phyloP scores from a whole-genome alignment of 2,888 invertebrate species.

The Ochlodes sylvanus region DNA sequence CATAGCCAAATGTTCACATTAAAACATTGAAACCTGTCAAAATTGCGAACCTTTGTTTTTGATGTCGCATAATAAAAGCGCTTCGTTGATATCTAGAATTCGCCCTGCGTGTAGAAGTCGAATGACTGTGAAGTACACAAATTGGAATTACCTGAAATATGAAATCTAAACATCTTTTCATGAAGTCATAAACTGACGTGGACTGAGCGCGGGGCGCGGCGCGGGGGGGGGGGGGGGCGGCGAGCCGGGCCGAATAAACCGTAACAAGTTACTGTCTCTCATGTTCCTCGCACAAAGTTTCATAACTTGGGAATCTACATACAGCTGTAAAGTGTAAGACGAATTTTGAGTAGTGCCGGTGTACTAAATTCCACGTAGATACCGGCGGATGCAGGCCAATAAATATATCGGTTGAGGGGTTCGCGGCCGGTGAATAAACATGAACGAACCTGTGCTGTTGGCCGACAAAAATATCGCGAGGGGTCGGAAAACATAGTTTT shows the following conservation, averaged over 20 bases:
- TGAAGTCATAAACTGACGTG: slow-evolving; percentile 29
- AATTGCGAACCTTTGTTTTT: neutral
- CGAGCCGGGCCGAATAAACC: slow-evolving; percentile 25
- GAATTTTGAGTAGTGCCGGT: slow-evolving; percentile 62
- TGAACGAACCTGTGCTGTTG: slow-evolving; percentile 45
- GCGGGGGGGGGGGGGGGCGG: neutral
- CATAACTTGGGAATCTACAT: slow-evolving; percentile 55
- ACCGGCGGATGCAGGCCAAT: slow-evolving; percentile 69
- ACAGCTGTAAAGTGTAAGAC: slow-evolving; percentile 73
- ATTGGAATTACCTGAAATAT: slow-evolving; percentile 3
- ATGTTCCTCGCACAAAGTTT: slow-evolving; percentile 13
- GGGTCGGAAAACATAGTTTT: too few relatives aligned
- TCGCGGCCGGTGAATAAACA: slow-evolving; percentile 60
- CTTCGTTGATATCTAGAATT: neutral
- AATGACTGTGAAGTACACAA: neutral
- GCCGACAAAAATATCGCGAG: slow-evolving; percentile 37
- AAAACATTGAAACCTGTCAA: too few relatives aligned
- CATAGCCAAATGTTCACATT: too few relatives aligned
- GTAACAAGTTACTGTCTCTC: slow-evolving; percentile 26
- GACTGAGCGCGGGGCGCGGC: neutral
- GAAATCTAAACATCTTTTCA: slow-evolving; percentile 27
- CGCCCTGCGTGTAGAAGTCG: neutral
- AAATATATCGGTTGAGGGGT: slow-evolving; percentile 70
- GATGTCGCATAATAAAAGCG: neutral
- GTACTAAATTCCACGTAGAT: slow-evolving; percentile 66